A percentile compares a stretch with the other conserved stretches of the same genome.
phyloP scores from a whole-genome alignment of 2,888 invertebrate species.

The Drosophila demipolita region DNA sequence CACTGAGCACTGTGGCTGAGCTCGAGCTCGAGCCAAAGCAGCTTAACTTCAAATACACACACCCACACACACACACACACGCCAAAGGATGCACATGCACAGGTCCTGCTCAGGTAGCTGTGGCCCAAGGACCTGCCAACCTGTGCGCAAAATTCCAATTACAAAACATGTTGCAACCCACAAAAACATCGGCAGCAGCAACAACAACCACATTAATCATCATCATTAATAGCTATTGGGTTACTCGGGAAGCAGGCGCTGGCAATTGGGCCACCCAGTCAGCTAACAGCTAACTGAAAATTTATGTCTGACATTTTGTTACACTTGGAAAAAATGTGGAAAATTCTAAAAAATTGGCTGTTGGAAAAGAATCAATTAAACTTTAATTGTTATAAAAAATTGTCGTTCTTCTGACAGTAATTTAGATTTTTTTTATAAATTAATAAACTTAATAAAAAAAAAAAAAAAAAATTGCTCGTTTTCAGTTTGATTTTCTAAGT shows the following conservation, averaged over 20 bases:
- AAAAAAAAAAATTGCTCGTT: not conserved
- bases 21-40: conserved; percentile 82
- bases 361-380: not conserved
- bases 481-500: conserved; percentile 4
- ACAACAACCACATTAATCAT: conserved; percentile 72
- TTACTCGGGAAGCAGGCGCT: conserved; percentile 44
- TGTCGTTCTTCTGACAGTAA: not conserved
- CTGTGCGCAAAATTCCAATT: conserved; percentile 60
- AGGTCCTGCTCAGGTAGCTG: conserved; percentile 58
- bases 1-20: conserved; percentile 25
- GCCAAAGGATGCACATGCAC: conserved; percentile 23
- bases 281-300: conserved; percentile 10
- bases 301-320: conserved; percentile 36
- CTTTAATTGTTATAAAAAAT: no score
- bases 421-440: not conserved
- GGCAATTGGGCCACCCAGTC: conserved; percentile 62
- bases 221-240: conserved; percentile 73
- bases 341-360: not conserved
- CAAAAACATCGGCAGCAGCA: conserved; percentile 36
- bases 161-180: conserved; percentile 75
- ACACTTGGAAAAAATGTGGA: not conserved
- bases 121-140: conserved; percentile 24
- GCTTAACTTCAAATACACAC: conserved; percentile 63
- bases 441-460: not conserved
- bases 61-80: conserved; percentile 5